phyloP scores from a whole-genome alignment of 2,888 invertebrate genomes.

The Exephanes ischioxanthus region DNA sequence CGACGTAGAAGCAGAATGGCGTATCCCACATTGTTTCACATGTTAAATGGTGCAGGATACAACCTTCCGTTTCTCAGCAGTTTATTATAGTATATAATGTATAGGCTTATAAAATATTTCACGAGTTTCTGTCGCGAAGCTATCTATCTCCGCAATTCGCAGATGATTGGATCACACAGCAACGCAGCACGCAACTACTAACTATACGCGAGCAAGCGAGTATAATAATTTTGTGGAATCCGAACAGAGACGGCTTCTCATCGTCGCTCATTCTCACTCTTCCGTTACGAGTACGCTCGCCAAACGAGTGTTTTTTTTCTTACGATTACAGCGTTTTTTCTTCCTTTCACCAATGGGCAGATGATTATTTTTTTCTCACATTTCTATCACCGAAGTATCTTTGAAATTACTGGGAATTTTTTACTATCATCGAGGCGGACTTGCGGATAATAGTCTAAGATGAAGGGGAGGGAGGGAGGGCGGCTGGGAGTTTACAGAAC shows the following conservation, averaged over 20 bases:
- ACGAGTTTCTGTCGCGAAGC: slow-evolving; percentile 1
- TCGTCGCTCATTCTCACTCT: slow-evolving; percentile 11
- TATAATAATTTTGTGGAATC: slow-evolving; percentile 38
- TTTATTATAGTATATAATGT: slow-evolving; percentile 1
- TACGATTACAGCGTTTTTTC: slow-evolving; percentile 16
- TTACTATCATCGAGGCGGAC: slow-evolving; percentile 15
- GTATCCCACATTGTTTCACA: background rate
- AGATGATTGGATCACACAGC: slow-evolving; percentile 18
- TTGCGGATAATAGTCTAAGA: slow-evolving; percentile 40
- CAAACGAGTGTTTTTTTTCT: background rate
- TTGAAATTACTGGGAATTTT: slow-evolving; percentile 48
- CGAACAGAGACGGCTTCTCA: slow-evolving; percentile 27
- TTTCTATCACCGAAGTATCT: slow-evolving; percentile 15
- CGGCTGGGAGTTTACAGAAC: slow-evolving; percentile 19
- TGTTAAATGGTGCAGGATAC: background rate
- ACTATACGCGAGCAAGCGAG: background rate
- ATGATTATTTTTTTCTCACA: slow-evolving; percentile 43
- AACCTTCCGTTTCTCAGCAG: background rate
- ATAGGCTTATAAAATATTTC: slow-evolving; percentile 33
- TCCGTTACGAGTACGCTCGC: background rate
- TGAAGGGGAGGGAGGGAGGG: background rate
- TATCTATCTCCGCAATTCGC: slow-evolving; percentile 3
- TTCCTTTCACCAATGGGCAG: slow-evolving; percentile 19
- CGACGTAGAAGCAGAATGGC: background rate
- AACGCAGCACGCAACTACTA: too few relatives aligned